Percentiles rank a stretch among this genome's conserved stretches.
Evolutionary conservation across 2,797 vertebrate genomes (phyloP).

Genomic region (Ibycter americanus): DNA sequence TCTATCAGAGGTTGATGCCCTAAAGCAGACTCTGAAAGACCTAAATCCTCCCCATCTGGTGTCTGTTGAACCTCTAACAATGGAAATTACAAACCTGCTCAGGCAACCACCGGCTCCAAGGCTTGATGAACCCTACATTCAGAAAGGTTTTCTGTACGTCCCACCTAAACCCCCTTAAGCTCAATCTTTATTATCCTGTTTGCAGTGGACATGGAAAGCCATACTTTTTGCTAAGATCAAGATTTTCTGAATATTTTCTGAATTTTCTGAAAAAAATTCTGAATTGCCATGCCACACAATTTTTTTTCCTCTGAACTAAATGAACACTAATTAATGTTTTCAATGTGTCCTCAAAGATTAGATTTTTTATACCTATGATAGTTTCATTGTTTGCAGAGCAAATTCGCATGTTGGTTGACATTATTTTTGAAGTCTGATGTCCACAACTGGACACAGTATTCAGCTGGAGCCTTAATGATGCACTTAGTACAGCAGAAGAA

Average conservation of each 20-base stretch:
- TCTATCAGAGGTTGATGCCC: background rate
- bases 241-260: background rate
- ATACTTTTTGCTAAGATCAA: background rate
- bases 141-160: background rate
- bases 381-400: background rate
- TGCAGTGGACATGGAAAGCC: background rate
- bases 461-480: background rate
- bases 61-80: background rate
- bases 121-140: background rate
- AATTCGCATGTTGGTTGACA: background rate
- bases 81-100: background rate
- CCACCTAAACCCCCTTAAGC: background rate
- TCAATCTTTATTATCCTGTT: background rate
- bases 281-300: background rate
- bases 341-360: background rate
- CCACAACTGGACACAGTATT: background rate
- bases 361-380: background rate
- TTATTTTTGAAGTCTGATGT: background rate
- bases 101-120: background rate
- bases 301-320: background rate
- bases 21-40: background rate
- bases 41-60: background rate
- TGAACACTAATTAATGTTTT: background rate
- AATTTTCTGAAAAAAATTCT: background rate
- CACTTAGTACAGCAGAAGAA: background rate